Evolutionary conservation across 2,797 vertebrate genomes (phyloP).

Genomic region (Gadopsis marmoratus): DNA sequence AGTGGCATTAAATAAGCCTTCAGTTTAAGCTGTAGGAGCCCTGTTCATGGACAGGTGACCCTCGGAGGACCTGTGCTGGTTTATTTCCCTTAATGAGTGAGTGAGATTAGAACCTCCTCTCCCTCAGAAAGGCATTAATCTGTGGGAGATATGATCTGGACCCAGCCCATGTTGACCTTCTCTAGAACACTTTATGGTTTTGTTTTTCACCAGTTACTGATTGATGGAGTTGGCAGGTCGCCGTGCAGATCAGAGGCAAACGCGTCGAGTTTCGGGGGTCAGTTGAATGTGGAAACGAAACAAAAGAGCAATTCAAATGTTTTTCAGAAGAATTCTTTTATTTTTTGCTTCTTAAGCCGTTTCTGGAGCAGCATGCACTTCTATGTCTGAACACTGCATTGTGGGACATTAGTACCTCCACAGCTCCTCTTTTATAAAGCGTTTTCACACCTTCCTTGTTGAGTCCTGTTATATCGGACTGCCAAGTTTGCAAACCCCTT

Average conservation of each 20-base stretch:
- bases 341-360: background rate
- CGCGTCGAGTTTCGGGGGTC: too few relatives aligned
- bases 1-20: too few relatives aligned
- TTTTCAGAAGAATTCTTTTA: background rate
- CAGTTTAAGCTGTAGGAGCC: too few relatives aligned
- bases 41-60: background rate
- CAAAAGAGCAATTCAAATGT: too few relatives aligned
- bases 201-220: background rate
- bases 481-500: too few relatives aligned
- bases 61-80: background rate
- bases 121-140: too few relatives aligned
- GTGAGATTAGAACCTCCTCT: background rate
- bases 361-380: background rate
- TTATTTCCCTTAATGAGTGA: too few relatives aligned
- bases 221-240: constrained; percentile 13
- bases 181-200: background rate
- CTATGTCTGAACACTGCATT: background rate
- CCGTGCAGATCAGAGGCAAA: background rate
- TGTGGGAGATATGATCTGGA: background rate
- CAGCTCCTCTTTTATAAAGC: too few relatives aligned
- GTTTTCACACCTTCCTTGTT: too few relatives aligned
- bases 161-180: background rate
- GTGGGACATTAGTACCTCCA: background rate
- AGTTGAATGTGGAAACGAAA: too few relatives aligned
- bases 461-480: too few relatives aligned